Percentiles rank a stretch among this genome's conserved stretches.
Conservation (phyloP, 2,888 invertebrate species). For the Tupiocoris notatus region DNA sequence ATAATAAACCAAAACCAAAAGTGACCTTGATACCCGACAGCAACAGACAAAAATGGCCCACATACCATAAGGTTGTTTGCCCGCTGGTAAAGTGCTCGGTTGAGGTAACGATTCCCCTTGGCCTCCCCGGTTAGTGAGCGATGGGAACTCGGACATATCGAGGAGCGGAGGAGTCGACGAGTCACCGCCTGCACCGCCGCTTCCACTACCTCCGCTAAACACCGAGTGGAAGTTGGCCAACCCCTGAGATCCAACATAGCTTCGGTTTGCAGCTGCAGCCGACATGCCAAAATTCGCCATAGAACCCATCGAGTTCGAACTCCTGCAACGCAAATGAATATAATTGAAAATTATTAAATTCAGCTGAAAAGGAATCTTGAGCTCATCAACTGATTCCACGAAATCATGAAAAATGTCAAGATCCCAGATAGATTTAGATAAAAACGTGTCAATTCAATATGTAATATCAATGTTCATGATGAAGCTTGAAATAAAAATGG, state of each 20-base stretch:
- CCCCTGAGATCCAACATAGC: constrained; percentile 55
- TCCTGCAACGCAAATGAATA: constrained; percentile 53
- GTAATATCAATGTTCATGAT: constrained; percentile 1
- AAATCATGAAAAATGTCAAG: no score
- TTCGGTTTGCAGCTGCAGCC: constrained; percentile 58
- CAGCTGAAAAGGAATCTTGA: no score
- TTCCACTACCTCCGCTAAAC: constrained; percentile 61
- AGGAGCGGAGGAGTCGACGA: constrained; percentile 80
- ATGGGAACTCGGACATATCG: constrained; percentile 90
- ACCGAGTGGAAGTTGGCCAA: constrained; percentile 72
- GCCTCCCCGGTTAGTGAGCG: constrained; percentile 82
- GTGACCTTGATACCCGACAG: no score
- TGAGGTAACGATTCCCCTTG: constrained; percentile 76
- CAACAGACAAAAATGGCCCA: not conserved
- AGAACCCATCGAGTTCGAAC: constrained; percentile 61
- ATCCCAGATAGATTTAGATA: no score
- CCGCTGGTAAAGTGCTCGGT: constrained; percentile 68
- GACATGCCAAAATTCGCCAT: constrained; percentile 67
- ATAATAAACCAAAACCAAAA: no score
- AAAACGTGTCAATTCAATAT: no score
- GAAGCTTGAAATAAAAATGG: not conserved
- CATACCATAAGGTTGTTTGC: constrained; percentile 88
- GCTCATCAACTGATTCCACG: not conserved
- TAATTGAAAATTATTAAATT: no score
- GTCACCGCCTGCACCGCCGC: constrained; percentile 68